Evolutionary conservation across 1,140 invertebrate species (phyloP).

Genomic region (Achroia grisella): DNA sequence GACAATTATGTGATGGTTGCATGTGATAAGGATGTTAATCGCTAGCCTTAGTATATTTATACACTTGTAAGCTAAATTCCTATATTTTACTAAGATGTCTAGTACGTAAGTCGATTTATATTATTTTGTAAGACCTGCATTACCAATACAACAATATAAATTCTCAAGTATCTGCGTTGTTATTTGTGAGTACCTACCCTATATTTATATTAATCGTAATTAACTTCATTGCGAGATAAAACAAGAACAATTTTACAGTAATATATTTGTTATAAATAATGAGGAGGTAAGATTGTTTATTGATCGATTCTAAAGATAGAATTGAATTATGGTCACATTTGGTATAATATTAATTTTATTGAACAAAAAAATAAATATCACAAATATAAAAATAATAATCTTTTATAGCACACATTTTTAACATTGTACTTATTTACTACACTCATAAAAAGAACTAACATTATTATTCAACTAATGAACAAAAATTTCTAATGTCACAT

Average conservation of each 20-base stretch:
- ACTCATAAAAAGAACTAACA: too few relatives aligned
- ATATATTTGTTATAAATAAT: too few relatives aligned
- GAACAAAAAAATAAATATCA: too few relatives aligned
- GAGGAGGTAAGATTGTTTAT: too few relatives aligned
- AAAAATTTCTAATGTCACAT: neutral
- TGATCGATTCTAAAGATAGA: too few relatives aligned
- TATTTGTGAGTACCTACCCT: slow-evolving; percentile 12
- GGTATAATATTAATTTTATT: too few relatives aligned
- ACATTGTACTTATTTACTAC: too few relatives aligned
- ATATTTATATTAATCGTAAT: neutral
- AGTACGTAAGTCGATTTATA: slow-evolving; percentile 27
- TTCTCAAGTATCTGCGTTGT: slow-evolving; percentile 20
- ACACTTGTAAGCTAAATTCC: slow-evolving; percentile 49
- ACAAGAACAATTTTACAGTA: slow-evolving; percentile 8
- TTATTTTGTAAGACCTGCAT: slow-evolving; percentile 49
- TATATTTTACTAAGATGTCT: slow-evolving; percentile 58
- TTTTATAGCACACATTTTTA: too few relatives aligned
- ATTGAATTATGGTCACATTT: too few relatives aligned
- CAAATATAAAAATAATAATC: too few relatives aligned
- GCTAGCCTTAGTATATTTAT: slow-evolving; percentile 19
- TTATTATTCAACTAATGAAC: too few relatives aligned
- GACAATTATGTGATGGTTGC: slow-evolving; percentile 48
- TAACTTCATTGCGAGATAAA: too few relatives aligned
- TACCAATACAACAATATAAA: slow-evolving; percentile 39
- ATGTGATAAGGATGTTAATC: slow-evolving; percentile 46